These are phyloP conservation scores for Uropsilus gracilis DNA, from an alignment of 2,113 vertebrate species.

Conservation along the genomic window DNA sequence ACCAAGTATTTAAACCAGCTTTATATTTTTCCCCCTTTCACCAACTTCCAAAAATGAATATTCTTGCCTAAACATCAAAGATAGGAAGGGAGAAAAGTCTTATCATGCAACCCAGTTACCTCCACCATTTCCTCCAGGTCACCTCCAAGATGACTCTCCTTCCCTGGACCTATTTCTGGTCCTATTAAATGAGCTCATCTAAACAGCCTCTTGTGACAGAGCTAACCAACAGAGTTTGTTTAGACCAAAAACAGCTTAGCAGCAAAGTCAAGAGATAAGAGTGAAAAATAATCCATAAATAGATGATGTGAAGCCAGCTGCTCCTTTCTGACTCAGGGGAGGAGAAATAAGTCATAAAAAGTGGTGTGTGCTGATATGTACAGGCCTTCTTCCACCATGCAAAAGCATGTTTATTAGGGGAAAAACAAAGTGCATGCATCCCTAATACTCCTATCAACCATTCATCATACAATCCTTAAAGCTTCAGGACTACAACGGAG, in stretches of 20 bases:
- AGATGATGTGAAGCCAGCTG: background rate
- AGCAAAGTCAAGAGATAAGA: background rate
- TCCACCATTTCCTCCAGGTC: background rate
- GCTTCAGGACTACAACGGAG: background rate
- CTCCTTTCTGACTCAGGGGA: background rate
- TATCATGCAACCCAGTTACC: no score
- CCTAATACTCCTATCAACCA: background rate
- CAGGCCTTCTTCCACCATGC: background rate
- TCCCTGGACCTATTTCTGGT: background rate
- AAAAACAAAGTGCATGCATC: background rate
- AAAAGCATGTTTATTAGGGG: background rate
- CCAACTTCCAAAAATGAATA: background rate
- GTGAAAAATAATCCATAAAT: background rate
- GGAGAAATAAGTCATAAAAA: constrained; percentile 56
- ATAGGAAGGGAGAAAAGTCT: background rate
- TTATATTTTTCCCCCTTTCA: background rate
- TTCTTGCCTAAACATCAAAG: background rate
- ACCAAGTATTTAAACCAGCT: background rate
- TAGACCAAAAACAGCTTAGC: background rate
- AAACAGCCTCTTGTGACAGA: background rate
- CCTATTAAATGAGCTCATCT: background rate
- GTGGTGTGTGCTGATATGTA: background rate
- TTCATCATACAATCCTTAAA: background rate
- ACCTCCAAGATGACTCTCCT: background rate
- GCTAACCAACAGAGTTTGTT: background rate